Evolutionary conservation across 2,113 vertebrate species (phyloP).

Genomic region (Crotalus viridis): DNA sequence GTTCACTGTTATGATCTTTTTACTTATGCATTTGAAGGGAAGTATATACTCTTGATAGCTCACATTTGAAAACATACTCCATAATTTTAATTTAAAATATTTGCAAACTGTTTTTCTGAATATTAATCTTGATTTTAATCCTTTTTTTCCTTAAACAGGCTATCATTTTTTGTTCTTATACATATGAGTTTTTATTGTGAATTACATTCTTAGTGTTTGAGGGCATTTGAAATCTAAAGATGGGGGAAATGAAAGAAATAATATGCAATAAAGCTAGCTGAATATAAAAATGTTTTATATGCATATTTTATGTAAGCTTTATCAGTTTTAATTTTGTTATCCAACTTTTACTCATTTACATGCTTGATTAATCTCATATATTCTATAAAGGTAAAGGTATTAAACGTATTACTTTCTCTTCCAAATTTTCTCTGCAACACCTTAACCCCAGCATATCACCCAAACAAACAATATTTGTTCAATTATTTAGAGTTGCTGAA

Average conservation of each 20-base stretch:
- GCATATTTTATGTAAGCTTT: not conserved
- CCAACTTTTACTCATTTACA: not conserved
- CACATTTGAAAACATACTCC: not conserved
- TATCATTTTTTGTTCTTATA: not conserved
- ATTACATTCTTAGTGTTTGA: not conserved
- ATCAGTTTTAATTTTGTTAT: not conserved
- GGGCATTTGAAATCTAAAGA: not conserved
- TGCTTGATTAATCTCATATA: not conserved
- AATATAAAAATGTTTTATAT: not conserved
- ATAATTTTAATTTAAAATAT: not conserved
- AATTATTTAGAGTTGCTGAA: not conserved
- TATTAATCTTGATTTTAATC: not conserved
- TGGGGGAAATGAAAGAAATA: not conserved
- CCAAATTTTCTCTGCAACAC: not conserved
- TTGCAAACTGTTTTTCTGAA: not conserved
- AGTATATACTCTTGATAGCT: not conserved
- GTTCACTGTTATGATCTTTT: not conserved
- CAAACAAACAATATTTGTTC: not conserved
- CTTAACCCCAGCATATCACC: not conserved
- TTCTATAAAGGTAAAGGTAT: not conserved
- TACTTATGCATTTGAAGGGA: not conserved
- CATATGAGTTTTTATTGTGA: not conserved
- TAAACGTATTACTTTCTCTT: not conserved
- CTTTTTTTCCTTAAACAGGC: not conserved
- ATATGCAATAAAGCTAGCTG: not conserved